Conservation (phyloP, 2,797 vertebrate genomes). For the Pristis pectinata region DNA sequence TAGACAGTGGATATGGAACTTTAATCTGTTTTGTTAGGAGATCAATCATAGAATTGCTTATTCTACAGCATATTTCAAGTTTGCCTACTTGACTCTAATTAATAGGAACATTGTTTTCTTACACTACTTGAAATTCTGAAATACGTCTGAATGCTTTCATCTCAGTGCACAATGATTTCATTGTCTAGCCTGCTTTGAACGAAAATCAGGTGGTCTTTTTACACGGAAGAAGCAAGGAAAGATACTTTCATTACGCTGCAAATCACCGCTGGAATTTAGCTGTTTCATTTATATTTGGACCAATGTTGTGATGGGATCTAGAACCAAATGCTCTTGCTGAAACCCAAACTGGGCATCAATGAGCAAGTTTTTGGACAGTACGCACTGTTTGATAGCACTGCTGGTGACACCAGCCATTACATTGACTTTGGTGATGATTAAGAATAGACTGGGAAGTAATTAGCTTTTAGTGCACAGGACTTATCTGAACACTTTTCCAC, state of each 20-base stretch:
- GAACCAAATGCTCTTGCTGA: no score
- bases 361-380: no score
- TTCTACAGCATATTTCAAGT: not conserved
- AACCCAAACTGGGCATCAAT: no score
- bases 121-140: not conserved
- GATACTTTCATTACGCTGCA: not conserved
- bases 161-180: not conserved
- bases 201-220: not conserved
- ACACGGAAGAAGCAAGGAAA: not conserved
- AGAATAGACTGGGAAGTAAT: no score
- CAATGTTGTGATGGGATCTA: no score
- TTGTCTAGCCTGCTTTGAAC: not conserved
- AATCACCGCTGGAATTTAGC: no score
- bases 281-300: no score
- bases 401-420: no score
- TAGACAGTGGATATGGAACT: not conserved
- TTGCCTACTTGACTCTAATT: not conserved
- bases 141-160: not conserved
- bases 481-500: no score
- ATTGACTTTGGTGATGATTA: no score
- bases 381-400: no score
- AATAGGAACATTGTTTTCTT: not conserved
- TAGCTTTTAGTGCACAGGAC: no score
- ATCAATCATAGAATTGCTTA: not conserved
- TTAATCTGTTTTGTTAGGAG: not conserved